Percentiles rank a stretch among this genome's conserved stretches.
Conservation (phyloP, 2,797 vertebrate genomes). For the Sus cebifrons region DNA sequence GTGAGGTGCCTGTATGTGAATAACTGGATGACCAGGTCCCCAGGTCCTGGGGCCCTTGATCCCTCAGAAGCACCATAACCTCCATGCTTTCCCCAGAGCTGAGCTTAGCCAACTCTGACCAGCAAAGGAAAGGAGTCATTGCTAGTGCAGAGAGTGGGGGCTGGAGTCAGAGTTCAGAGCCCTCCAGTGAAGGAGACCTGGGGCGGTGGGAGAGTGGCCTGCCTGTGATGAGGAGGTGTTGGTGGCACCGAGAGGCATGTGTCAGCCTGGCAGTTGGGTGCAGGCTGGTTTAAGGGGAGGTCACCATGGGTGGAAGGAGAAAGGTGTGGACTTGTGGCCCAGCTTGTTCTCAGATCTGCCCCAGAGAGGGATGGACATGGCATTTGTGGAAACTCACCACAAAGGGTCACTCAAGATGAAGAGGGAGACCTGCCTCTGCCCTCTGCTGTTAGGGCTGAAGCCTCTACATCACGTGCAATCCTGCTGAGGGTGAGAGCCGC, state of each 20-base stretch:
- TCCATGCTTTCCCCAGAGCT: not conserved
- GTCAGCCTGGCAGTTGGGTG: not conserved
- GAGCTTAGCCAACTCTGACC: not conserved
- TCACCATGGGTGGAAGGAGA: slow-evolving; percentile 83
- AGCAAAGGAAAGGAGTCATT: not conserved
- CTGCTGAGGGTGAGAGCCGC: not conserved
- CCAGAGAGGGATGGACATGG: not conserved
- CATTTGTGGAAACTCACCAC: not conserved
- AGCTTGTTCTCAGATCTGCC: not conserved
- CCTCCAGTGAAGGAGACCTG: not conserved
- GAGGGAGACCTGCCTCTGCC: not conserved
- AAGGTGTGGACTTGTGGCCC: slow-evolving; percentile 76
- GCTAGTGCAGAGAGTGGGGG: not conserved
- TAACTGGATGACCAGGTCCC: not conserved
- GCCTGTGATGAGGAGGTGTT: not conserved
- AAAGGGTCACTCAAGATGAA: not conserved
- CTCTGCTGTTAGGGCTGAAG: not conserved
- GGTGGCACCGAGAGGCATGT: not conserved
- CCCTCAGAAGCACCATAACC: not conserved
- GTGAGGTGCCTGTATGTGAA: not conserved
- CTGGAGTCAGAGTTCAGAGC: not conserved
- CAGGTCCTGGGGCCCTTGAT: not conserved
- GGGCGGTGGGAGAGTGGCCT: not conserved
- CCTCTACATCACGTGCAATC: not conserved
- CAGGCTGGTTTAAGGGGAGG: slow-evolving; percentile 83